phyloP scores from a whole-genome alignment of 92 coral and sea anemone genomes.

The Parazoanthus atlanticus region DNA sequence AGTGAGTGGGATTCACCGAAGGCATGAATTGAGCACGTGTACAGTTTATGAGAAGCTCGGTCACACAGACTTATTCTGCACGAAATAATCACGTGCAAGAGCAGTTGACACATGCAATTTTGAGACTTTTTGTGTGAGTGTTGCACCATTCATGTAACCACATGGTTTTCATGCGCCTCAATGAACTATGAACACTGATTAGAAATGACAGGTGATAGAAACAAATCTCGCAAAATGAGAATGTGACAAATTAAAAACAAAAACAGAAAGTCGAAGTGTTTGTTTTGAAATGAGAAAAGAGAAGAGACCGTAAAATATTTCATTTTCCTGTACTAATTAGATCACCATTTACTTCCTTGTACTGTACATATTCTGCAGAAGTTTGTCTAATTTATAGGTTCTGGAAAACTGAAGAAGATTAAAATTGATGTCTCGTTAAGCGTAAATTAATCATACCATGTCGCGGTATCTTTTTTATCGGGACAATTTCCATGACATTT shows the following conservation, averaged over 20 bases:
- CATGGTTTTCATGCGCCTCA: background rate
- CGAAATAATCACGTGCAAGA: background rate
- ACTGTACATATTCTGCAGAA: no score
- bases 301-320: no score
- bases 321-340: background rate
- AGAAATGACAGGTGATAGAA: background rate
- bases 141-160: background rate
- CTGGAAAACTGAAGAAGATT: background rate
- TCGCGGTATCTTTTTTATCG: no score
- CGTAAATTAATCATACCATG: background rate
- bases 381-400: no score
- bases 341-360: no score
- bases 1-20: background rate
- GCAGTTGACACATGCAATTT: background rate
- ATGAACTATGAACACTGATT: background rate
- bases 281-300: background rate
- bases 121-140: background rate
- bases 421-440: background rate
- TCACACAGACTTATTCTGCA: no score
- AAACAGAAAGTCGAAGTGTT: background rate
- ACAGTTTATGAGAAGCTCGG: background rate
- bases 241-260: background rate
- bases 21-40: background rate
- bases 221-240: background rate
- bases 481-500: no score